phyloP scores from a whole-genome alignment of 1,140 invertebrate genomes.

The Ceratosolen solmsi region DNA sequence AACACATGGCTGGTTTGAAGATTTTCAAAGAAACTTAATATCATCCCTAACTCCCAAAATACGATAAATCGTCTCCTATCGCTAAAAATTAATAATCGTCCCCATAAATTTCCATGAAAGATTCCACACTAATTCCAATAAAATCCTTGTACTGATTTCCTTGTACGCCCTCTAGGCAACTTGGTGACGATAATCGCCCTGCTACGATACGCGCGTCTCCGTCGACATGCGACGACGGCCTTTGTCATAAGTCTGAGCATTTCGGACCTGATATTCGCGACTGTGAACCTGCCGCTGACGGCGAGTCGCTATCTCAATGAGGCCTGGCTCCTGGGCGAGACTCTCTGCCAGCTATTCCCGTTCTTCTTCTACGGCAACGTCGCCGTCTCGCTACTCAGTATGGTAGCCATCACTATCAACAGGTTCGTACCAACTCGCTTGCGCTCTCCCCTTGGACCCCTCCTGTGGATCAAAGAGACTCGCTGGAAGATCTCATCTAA shows the following conservation, averaged over 20 bases:
- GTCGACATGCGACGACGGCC: slow-evolving; percentile 87
- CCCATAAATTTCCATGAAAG: too few relatives aligned
- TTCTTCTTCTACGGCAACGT: slow-evolving; percentile 93
- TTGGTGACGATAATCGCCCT: slow-evolving; percentile 85
- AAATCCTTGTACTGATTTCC: neutral
- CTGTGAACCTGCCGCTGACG: slow-evolving; percentile 87
- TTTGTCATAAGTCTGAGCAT: slow-evolving; percentile 90
- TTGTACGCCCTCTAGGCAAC: slow-evolving; percentile 82
- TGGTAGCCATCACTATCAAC: slow-evolving; percentile 92
- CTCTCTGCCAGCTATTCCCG: slow-evolving; percentile 87
- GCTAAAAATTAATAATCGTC: too few relatives aligned
- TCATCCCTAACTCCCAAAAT: too few relatives aligned
- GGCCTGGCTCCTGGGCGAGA: slow-evolving; percentile 86
- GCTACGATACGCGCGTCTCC: slow-evolving; percentile 82
- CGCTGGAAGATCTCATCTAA: neutral
- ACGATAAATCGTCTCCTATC: too few relatives aligned
- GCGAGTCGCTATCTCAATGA: slow-evolving; percentile 86
- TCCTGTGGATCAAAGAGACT: neutral
- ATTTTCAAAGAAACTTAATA: too few relatives aligned
- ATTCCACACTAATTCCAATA: too few relatives aligned
- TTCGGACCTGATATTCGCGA: slow-evolving; percentile 89
- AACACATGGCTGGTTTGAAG: too few relatives aligned
- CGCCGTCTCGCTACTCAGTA: slow-evolving; percentile 88
- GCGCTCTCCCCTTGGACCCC: neutral
- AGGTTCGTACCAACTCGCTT: slow-evolving; percentile 73